These are phyloP conservation scores for Pomatostomus ruficeps DNA, from an alignment of 2,113 vertebrate genomes.

Conservation along the genomic window DNA sequence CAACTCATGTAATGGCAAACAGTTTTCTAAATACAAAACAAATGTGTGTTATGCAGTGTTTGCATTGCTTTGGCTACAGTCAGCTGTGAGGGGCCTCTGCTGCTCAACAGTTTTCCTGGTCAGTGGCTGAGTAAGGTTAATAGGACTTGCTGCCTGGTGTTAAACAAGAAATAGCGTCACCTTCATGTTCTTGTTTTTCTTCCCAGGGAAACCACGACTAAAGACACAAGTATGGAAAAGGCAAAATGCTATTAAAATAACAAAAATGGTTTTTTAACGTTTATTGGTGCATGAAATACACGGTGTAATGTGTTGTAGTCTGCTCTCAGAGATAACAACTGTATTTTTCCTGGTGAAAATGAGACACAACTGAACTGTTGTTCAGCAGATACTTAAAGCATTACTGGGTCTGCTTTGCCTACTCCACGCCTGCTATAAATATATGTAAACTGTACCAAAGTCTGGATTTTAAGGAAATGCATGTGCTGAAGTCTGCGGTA, in stretches of 20 bases:
- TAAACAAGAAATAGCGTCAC: background rate
- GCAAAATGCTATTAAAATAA: background rate
- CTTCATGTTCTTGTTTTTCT: background rate
- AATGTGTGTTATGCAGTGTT: background rate
- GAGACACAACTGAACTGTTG: background rate
- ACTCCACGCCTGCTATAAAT: background rate
- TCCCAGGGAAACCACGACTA: background rate
- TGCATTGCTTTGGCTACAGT: background rate
- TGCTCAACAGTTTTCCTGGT: background rate
- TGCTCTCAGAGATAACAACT: background rate
- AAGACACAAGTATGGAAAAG: background rate
- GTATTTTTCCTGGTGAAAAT: background rate
- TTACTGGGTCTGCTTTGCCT: background rate
- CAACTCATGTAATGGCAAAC: background rate
- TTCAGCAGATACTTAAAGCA: background rate
- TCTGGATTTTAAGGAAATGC: background rate
- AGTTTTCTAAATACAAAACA: background rate
- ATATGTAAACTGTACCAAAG: background rate
- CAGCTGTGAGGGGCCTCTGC: background rate
- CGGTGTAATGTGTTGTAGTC: background rate
- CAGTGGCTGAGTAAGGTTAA: background rate
- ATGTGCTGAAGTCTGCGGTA: background rate
- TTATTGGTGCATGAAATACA: rapidly evolving
- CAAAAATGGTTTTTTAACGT: background rate
- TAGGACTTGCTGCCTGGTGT: background rate